Conservation (phyloP, 2,797 vertebrate genomes). For the Phalloptychus januarius region DNA sequence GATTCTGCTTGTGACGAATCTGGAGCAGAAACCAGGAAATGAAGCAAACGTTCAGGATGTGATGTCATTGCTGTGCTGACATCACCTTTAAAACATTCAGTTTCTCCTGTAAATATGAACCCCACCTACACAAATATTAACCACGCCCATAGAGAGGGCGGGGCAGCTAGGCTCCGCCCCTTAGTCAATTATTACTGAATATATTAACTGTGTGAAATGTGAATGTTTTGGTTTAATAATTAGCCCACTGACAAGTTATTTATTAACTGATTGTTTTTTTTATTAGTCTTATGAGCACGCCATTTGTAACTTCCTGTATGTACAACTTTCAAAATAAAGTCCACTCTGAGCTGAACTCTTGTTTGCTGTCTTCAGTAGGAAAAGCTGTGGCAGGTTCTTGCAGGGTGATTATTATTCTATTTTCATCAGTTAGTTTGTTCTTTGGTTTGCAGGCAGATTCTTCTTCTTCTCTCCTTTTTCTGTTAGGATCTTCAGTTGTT, state of each 20-base stretch:
- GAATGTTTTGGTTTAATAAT: slow-evolving; percentile 35
- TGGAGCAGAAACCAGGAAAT: background rate
- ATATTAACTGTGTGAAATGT: slow-evolving; percentile 56
- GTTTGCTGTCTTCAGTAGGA: background rate
- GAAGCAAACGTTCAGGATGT: background rate
- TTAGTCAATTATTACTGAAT: slow-evolving; percentile 12
- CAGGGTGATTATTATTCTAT: no score
- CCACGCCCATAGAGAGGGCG: slow-evolving; percentile 5
- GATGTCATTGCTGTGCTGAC: background rate
- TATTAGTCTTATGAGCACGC: slow-evolving; percentile 34
- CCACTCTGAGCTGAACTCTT: slow-evolving; percentile 25
- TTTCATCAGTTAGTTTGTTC: no score
- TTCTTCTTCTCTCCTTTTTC: no score
- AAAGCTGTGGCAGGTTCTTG: background rate
- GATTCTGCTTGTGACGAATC: background rate
- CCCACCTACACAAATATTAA: background rate
- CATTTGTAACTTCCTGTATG: slow-evolving; percentile 65
- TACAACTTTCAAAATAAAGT: slow-evolving; percentile 67
- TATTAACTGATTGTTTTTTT: slow-evolving; percentile 38
- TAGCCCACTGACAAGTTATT: slow-evolving; percentile 41
- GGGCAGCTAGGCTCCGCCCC: background rate
- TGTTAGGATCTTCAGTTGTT: no score
- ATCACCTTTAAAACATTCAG: background rate
- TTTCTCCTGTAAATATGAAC: background rate
- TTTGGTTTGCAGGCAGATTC: no score